Evolutionary conservation across 2,888 invertebrate species (phyloP), one percentile per base, ranked within the genome.

Genomic region (Meloe dianella): DNA sequence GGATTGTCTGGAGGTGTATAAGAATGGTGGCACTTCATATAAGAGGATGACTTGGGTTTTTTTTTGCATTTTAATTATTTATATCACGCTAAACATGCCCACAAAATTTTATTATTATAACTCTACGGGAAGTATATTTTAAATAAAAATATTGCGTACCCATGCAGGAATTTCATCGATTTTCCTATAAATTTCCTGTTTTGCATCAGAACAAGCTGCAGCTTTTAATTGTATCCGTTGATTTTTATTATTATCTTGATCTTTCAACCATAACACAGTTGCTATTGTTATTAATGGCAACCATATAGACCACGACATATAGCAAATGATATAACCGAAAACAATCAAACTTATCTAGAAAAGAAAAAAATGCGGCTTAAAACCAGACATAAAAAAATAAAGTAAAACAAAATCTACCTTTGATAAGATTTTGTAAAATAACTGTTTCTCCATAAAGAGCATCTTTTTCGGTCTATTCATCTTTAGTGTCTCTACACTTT

Each of bases 121-220:
- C n/a, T n/a, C n/a, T n/a, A n/a, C n/a, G n/a, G n/a, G n/a, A n/a
- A n/a, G n/a, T n/a, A n/a, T n/a, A n/a, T n/a, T n/a, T n/a, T n/a
- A n/a, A n/a, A n/a, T n/a, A n/a, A n/a, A n/a, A n/a, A n/a, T n/a
- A n/a, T 38, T 14, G 38, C 6, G 5, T 73, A 80, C 79, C 80
- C 80, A 80, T 22, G 79, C 73, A 10, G 80, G 80, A 57, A 80
- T 67, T 35, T 80, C 78, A 14, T 78, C 75, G n/a, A 80, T 72
- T 64, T 75, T 72, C 59, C 74, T 70, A 27, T 74, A 57, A n/a
- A 80, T 62, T 51, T 80, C 77, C 51, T 73, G 70, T 69, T 78
- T 77, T 7, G 70, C 75, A 70, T 74, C 71, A 2, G 75, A 74
- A 69, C 74, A 73, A 7, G 77, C 75, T 57, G 63, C 68, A 1